Base-by-base conservation (phyloP, 2,888 invertebrate genomes). In the Pherbina coryleti region DNA sequence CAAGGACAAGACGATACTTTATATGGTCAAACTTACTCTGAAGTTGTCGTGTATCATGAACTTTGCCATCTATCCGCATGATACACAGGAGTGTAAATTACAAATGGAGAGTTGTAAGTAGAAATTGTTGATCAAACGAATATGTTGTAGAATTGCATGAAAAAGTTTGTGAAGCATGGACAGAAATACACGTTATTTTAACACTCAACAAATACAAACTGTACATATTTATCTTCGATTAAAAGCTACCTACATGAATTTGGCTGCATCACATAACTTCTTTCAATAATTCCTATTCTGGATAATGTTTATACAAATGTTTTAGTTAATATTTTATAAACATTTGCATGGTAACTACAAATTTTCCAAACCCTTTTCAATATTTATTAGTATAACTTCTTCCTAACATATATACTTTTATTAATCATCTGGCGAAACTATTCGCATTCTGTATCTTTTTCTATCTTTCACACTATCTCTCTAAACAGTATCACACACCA, bases 1-100 rank as follows among this genome's bases (percentile, higher is more conserved):
- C 89, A 95, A 94, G 88, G 95, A 95, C 86, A 95, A 95, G 89
- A 95, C 94, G 19, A 96, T 95, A 82, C 91, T 95, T 25, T 97
- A 97, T 88, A 95, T 95, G 94, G 89, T 89, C 0, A 97, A 97
- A 93, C 93, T 97, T 82, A 97, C 97, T 0, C 89, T 97, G 80
- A 94, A 94, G 81, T 90, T 98, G 49, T 97, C 97, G 0, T 98
- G 97, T 86, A 96, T 96, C 0, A 98, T 98, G 97, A 96, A 97
- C 90, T 97, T 97, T 88, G 93, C 96, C 85, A 96, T 97, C 86
- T 98, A 97, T 89, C 97, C 97, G 0, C 97, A 97, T 86, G 97
- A 97, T 86, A 97, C 97, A 0, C 97, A 98, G 90, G 96, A 96
- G 88, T 98, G 97, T 88, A 96, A 96, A 90, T 91, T 97, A 80